phyloP scores from a whole-genome alignment of 92 coral and sea anemone genomes.

The Porites rus region DNA sequence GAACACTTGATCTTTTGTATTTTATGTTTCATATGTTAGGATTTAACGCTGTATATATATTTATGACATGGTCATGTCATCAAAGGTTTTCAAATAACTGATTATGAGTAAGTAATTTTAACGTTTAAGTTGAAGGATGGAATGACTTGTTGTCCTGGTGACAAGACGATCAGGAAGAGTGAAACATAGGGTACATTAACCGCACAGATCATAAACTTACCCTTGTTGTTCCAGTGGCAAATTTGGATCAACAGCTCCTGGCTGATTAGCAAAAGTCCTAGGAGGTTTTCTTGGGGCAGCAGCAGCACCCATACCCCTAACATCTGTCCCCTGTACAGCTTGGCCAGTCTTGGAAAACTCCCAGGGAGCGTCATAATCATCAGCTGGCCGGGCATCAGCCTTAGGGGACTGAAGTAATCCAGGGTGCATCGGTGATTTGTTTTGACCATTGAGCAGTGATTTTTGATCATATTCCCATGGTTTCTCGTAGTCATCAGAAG shows the following conservation, averaged over 20 bases:
- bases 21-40: no score
- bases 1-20: no score
- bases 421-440: conserved; percentile 23
- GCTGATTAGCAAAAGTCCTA: conserved; percentile 44
- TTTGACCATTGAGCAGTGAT: conserved; percentile 32
- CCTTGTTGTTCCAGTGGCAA: conserved; percentile 90
- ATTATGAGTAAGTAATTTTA: no score
- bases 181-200: no score
- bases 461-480: conserved; percentile 95
- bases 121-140: no score
- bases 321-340: conserved; percentile 47
- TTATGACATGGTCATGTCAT: no score
- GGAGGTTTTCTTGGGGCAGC: conserved; percentile 83
- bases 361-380: conserved; percentile 98
- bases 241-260: conserved; percentile 59
- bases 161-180: no score
- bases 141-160: no score
- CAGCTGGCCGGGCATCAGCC: conserved; percentile 67
- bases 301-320: background rate
- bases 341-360: conserved; percentile 77
- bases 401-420: conserved; percentile 71
- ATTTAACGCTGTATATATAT: no score
- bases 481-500: conserved; percentile 88
- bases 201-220: conserved; percentile 39
- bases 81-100: no score